These are phyloP conservation scores for Julus scanicus DNA, from an alignment of 2,888 invertebrate genomes.

Conservation along the genomic window DNA sequence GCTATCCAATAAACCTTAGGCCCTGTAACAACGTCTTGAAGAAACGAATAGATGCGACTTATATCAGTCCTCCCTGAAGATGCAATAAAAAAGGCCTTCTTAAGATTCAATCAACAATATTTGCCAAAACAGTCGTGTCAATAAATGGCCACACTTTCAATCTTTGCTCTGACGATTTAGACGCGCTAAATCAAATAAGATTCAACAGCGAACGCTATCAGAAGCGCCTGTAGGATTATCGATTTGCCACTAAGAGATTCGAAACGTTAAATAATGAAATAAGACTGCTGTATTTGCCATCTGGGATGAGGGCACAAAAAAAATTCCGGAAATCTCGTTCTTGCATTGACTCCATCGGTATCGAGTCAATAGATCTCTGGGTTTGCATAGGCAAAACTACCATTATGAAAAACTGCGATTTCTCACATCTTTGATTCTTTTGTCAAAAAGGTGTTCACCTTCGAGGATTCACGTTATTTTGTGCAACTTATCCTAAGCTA, in stretches of 20 bases:
- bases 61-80: neutral
- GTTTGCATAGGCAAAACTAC: neutral
- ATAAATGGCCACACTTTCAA: neutral
- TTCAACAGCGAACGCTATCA: slow-evolving; percentile 11
- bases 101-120: slow-evolving; percentile 22
- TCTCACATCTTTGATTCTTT: neutral
- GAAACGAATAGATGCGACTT: neutral
- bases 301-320: neutral
- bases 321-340: neutral
- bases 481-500: too few relatives aligned
- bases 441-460: too few relatives aligned
- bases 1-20: neutral
- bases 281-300: neutral
- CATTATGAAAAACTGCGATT: neutral
- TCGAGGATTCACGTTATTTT: too few relatives aligned
- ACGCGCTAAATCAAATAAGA: slow-evolving; percentile 30
- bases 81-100: neutral
- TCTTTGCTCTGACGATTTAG: neutral
- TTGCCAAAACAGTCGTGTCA: slow-evolving; percentile 22
- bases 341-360: neutral
- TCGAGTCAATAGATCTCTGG: neutral
- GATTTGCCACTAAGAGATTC: neutral
- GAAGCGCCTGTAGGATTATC: slow-evolving; percentile 32
- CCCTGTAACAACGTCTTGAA: neutral
- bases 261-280: slow-evolving; percentile 27